Evolutionary conservation across 2,113 vertebrate genomes (phyloP).

Genomic region (Zingel zingel): DNA sequence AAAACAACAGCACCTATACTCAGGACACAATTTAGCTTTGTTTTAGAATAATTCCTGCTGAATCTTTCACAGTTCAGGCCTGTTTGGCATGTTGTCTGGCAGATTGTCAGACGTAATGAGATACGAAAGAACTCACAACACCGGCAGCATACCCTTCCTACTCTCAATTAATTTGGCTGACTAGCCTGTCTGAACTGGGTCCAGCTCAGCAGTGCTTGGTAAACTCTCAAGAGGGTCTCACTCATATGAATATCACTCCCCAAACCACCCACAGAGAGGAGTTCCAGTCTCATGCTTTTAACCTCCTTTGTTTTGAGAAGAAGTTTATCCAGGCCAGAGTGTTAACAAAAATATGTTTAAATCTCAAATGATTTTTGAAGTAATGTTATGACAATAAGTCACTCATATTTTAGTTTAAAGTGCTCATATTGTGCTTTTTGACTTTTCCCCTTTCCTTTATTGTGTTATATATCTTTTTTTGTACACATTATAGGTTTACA

Average conservation of each 20-base stretch:
- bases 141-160: slow-evolving; percentile 20
- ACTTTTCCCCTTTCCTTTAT: too few relatives aligned
- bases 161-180: slow-evolving; percentile 41
- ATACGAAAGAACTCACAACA: slow-evolving; percentile 47
- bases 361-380: slow-evolving; percentile 16
- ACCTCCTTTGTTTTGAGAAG: slow-evolving; percentile 26
- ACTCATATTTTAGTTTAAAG: background rate
- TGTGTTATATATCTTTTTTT: too few relatives aligned
- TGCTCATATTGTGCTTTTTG: background rate
- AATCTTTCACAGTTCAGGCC: slow-evolving; percentile 15
- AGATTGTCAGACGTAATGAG: slow-evolving; percentile 47
- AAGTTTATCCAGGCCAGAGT: slow-evolving; percentile 9
- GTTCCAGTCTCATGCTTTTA: slow-evolving; percentile 27
- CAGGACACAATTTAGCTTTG: background rate
- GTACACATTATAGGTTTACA: too few relatives aligned
- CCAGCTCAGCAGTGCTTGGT: slow-evolving; percentile 47
- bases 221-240: slow-evolving; percentile 52
- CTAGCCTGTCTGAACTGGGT: slow-evolving; percentile 49
- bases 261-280: slow-evolving; percentile 63
- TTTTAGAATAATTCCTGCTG: slow-evolving; percentile 11
- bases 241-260: slow-evolving; percentile 46
- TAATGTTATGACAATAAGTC: background rate
- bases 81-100: slow-evolving; percentile 47
- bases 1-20: background rate
- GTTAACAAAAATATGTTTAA: slow-evolving; percentile 14